Conservation (phyloP, 1,140 invertebrate species). For the Heterodera schachtii region DNA sequence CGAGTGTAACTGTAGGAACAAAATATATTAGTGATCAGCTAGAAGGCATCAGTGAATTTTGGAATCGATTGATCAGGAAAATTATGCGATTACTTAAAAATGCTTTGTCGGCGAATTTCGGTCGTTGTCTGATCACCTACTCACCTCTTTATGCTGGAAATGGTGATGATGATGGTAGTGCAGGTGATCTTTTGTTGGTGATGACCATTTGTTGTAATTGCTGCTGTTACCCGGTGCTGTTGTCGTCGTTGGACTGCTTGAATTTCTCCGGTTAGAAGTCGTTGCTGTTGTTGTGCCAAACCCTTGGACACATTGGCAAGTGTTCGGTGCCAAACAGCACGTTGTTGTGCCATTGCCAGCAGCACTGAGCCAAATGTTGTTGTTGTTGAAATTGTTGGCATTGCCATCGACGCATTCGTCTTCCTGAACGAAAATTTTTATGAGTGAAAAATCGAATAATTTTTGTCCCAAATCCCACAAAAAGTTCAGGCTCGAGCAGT, state of each 20-base stretch:
- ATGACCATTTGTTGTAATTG: too few species aligned
- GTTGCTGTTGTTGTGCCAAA: background rate
- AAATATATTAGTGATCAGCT: too few species aligned
- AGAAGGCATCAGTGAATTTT: too few species aligned
- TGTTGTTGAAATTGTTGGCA: background rate
- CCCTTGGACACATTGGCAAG: background rate
- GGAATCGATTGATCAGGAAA: too few species aligned
- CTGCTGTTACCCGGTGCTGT: too few species aligned
- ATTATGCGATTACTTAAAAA: too few species aligned
- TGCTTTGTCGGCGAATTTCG: too few species aligned
- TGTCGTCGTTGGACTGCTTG: background rate
- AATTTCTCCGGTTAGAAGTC: background rate
- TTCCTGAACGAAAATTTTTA: background rate
- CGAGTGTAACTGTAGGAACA: too few species aligned
- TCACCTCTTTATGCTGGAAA: background rate
- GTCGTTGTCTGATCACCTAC: too few species aligned
- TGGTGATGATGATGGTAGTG: background rate
- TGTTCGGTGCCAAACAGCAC: conserved; percentile 5
- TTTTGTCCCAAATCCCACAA: too few species aligned
- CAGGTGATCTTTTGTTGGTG: background rate
- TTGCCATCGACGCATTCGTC: background rate
- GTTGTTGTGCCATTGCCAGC: background rate
- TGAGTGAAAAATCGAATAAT: background rate
- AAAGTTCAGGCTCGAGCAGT: too few species aligned
- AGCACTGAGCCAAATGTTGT: background rate